Evolutionary conservation across 2,888 invertebrate genomes (phyloP).

Genomic region (Netelia virgata): DNA sequence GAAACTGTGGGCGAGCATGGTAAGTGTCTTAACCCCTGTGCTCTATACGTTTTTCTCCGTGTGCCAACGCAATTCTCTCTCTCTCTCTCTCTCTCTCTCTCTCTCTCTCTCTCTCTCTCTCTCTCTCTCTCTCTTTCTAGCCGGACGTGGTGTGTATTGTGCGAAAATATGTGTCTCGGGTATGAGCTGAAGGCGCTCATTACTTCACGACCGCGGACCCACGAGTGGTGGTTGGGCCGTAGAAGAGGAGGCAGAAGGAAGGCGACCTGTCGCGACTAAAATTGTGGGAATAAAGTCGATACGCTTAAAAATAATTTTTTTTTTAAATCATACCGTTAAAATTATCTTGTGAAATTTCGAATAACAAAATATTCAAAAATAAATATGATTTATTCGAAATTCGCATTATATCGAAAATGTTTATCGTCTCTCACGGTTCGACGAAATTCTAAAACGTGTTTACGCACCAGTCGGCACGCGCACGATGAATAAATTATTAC

Average conservation of each 20-base stretch:
- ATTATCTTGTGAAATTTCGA: too few species aligned
- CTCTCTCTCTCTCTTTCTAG: neutral
- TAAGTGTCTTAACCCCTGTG: constrained; percentile 39
- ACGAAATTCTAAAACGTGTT: too few species aligned
- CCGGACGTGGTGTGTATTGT: constrained; percentile 56
- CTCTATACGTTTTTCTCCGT: neutral
- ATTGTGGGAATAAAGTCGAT: constrained; percentile 37
- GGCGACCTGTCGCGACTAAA: constrained; percentile 50
- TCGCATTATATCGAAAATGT: too few species aligned
- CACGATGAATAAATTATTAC: neutral
- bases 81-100: neutral
- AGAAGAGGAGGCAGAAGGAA: neutral
- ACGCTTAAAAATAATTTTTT: neutral
- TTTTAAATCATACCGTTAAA: too few species aligned
- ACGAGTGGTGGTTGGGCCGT: neutral
- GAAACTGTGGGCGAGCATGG: constrained; percentile 24
- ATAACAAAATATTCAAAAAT: neutral
- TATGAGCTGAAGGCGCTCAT: constrained; percentile 52
- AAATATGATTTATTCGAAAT: neutral
- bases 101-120: constrained; percentile 28
- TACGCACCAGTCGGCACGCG: too few species aligned
- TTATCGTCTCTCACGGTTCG: too few species aligned
- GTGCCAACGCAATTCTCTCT: constrained; percentile 56
- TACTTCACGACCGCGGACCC: constrained; percentile 37
- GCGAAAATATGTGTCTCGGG: constrained; percentile 14